Percentiles rank a stretch among this genome's conserved stretches.
phyloP scores from a whole-genome alignment of 2,113 vertebrate species.

The Tragulus kanchil region DNA sequence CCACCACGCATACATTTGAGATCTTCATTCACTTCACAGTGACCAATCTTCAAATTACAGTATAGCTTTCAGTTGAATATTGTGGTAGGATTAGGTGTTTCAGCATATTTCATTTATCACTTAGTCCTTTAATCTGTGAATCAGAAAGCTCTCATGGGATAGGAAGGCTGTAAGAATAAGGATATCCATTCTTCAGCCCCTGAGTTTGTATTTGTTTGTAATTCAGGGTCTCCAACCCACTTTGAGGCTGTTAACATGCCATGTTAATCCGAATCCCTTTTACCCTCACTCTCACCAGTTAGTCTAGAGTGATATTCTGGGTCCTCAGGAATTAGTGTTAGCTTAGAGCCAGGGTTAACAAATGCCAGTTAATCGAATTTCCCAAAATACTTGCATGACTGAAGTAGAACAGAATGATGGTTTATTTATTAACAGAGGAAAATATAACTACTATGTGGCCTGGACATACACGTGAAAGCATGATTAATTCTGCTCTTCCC shows the following conservation, averaged over 20 bases:
- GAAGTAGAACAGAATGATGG: constrained; percentile 19
- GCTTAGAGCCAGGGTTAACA: not conserved
- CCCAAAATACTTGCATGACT: constrained; percentile 54
- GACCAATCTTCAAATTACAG: not conserved
- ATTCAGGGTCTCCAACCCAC: not conserved
- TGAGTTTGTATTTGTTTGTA: not conserved
- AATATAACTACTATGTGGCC: not conserved
- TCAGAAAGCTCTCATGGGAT: not conserved
- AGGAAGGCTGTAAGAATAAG: not conserved
- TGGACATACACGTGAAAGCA: not conserved
- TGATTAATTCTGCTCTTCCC: not conserved
- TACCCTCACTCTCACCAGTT: not conserved
- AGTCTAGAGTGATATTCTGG: not conserved
- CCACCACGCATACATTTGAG: not conserved
- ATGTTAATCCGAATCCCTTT: not conserved
- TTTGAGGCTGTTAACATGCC: not conserved
- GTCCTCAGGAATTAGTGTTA: not conserved
- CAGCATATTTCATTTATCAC: not conserved
- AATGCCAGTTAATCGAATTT: too few species aligned
- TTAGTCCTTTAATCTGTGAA: constrained; percentile 6
- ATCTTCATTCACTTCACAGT: not conserved
- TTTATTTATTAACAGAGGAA: constrained; percentile 69
- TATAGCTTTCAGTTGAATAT: constrained; percentile 25
- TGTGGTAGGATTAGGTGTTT: not conserved
- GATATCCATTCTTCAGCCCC: not conserved